Percentiles rank a stretch among this genome's conserved stretches.
These are phyloP conservation scores for Neolamprologus modestus DNA, from an alignment of 2,113 vertebrate genomes.

Conservation along the genomic window DNA sequence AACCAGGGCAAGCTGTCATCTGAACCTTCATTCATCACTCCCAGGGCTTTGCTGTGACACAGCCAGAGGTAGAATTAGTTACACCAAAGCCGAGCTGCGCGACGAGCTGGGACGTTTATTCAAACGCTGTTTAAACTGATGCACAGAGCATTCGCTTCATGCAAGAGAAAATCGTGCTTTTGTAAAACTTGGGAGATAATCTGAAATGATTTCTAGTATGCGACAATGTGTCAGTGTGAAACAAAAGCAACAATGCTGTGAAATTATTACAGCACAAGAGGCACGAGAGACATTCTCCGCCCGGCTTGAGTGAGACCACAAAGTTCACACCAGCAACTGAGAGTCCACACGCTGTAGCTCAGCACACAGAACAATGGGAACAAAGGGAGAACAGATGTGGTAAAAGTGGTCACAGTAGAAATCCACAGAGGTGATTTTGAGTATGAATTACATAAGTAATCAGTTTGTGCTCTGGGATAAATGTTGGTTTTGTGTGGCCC, in stretches of 20 bases:
- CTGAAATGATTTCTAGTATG: neutral
- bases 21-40: slow-evolving; percentile 46
- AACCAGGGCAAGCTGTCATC: slow-evolving; percentile 46
- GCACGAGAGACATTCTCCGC: neutral
- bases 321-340: neutral
- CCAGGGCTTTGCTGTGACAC: slow-evolving; percentile 10
- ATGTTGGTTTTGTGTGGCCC: neutral
- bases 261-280: neutral
- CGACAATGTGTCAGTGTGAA: neutral
- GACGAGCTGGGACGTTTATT: neutral
- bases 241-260: neutral
- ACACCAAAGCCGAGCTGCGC: neutral
- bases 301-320: neutral
- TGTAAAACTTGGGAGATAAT: neutral
- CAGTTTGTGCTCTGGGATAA: neutral
- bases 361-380: neutral
- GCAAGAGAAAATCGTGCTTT: neutral
- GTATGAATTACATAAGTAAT: neutral
- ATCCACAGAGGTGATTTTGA: neutral
- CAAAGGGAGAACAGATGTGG: neutral
- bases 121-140: neutral
- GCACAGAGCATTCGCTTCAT: neutral
- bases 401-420: neutral
- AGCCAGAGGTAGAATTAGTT: slow-evolving; percentile 25
- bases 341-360: neutral